phyloP scores from a whole-genome alignment of 2,888 invertebrate genomes.

The Cataglyphis rosenhaueri region DNA sequence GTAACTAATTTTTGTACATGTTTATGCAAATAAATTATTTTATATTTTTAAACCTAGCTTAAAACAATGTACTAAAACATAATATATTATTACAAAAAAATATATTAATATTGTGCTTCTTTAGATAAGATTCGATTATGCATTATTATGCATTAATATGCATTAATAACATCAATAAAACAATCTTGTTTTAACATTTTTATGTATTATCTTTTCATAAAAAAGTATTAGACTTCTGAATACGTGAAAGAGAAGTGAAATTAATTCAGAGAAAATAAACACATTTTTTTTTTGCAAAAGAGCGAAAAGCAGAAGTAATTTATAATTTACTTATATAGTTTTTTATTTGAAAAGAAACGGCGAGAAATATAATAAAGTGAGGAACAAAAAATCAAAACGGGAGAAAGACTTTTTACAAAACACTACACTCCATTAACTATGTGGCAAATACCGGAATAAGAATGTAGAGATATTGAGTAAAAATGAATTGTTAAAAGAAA shows the following conservation, averaged over 20 bases:
- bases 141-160: not conserved
- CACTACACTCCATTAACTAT: not conserved
- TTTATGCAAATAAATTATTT: not conserved
- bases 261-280: not conserved
- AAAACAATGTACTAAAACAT: not conserved
- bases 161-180: not conserved
- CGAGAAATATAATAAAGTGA: not conserved
- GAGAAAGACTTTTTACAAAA: not conserved
- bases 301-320: not conserved
- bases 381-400: slow-evolving; percentile 16
- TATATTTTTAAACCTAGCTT: not conserved
- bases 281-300: not conserved
- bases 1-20: not conserved
- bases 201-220: not conserved
- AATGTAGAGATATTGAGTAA: slow-evolving; percentile 27
- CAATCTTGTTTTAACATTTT: not conserved
- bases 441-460: not conserved
- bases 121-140: too few relatives aligned
- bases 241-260: not conserved
- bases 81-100: too few relatives aligned
- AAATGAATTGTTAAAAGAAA: slow-evolving; percentile 66
- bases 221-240: not conserved
- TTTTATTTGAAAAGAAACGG: not conserved
- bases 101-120: not conserved
- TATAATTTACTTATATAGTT: not conserved